Evolutionary conservation across 2,888 invertebrate genomes (phyloP), one percentile per base, ranked within the genome.

Genomic region (Apodemia duryi): DNA sequence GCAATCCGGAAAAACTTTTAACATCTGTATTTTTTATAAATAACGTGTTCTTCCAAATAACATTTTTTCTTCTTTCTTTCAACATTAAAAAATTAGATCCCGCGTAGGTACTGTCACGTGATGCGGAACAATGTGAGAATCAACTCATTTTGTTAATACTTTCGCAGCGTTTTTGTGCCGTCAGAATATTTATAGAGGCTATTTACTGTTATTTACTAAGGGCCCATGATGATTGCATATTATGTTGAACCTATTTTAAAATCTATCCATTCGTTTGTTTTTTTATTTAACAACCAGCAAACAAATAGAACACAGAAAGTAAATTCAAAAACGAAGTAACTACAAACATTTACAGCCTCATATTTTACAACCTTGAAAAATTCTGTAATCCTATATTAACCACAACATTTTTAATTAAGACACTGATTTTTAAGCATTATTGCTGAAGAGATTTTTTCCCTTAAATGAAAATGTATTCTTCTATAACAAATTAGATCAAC

Each of bases 391-490:
- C 65, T 84, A 81, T 68, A 77, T 73, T 82, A 83, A 74, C 83
- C 86, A 88, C 87, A 88, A 87, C 85, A 66, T 82, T 81, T 79
- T 80, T 71, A 73, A 71, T 70, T 86, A 88, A 87, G 88, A 89
- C 87, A 89, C 88, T 82, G 80, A 70, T 71, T 74, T 66, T 70
- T 63, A 46, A 38, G 54, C 71, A 77, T 80, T 86, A 88, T 86
- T 86, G 82, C 84, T 80, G 81, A 67, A 69, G 11, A 62, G 32
- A 62, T 32, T 52, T 64, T 60, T 49, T 61, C 5, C 5, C 28
- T 29, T n/a, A 60, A 60, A 60, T 35, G n/a, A 60, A 57, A 60
- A 60, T 60, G 60, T 32, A 35, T 35, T 35, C n/a, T 61, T 54
- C 62, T 52, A 61, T 38, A 28, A 65, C 28, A 51, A 51, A 54